These are phyloP conservation scores for Heteronetta atricapilla DNA, from an alignment of 2,113 vertebrate species.

Conservation along the genomic window DNA sequence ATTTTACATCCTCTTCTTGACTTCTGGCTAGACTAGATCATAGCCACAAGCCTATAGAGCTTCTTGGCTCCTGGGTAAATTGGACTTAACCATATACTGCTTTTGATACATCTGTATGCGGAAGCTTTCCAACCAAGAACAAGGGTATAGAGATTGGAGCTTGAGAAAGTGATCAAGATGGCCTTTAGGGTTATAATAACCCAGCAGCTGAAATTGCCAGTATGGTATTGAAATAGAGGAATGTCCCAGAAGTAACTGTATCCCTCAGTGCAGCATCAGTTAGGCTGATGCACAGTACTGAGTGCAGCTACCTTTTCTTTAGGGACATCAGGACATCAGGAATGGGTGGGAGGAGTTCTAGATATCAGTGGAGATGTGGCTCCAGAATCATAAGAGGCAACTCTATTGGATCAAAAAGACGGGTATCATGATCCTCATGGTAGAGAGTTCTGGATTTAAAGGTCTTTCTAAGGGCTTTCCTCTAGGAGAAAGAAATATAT, in stretches of 20 bases:
- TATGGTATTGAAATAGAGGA: background rate
- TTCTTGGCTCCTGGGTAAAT: background rate
- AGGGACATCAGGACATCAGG: background rate
- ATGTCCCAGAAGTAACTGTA: background rate
- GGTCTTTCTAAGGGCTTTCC: background rate
- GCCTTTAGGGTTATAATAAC: background rate
- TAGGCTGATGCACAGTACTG: background rate
- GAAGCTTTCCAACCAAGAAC: background rate
- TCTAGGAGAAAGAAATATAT: accelerated
- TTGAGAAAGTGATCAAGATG: background rate
- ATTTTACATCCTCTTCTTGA: background rate
- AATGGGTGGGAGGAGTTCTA: too few species aligned
- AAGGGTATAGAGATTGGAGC: background rate
- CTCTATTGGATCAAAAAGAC: background rate
- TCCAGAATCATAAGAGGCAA: background rate
- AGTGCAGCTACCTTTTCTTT: background rate
- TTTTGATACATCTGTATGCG: background rate
- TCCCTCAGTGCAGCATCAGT: background rate
- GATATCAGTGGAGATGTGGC: too few species aligned
- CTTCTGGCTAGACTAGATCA: background rate
- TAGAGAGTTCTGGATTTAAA: background rate
- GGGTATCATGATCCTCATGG: background rate
- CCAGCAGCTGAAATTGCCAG: background rate
- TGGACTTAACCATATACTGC: background rate
- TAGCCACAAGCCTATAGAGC: background rate